Base-by-base conservation (phyloP, 1,140 invertebrate species). In the Caenorhabditis brenneri region DNA sequence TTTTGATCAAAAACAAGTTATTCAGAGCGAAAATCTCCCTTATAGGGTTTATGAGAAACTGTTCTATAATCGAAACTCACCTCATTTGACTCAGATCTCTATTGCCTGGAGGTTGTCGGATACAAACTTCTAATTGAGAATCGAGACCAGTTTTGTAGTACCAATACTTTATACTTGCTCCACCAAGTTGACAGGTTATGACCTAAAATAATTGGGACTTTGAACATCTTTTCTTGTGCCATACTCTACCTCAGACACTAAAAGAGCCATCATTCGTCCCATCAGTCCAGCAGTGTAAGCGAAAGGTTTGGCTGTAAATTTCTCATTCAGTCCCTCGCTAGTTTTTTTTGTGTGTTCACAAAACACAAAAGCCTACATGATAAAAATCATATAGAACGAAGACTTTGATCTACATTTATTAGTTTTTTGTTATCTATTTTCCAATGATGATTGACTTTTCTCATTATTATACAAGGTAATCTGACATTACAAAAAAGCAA, bases 81-180 rank as follows among this genome's bases (percentile, higher is more conserved):
- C 80, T 81, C 42, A 85, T 16, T n/a, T 51, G 48, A 24, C 31
- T 69, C 22, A 48, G 42, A 16, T 86, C 85, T 31, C 22, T 81
- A 80, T 85, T 86, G 36, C 85, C 85, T 12, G 85, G 85, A 7
- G 85, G 85, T 42, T 85, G 83, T 39, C 83, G 83, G 2, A 86
- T 82, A 60, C 85, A 86, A 10, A 86, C 80, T 49, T 86, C 84
- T 19, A 86, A 36, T 29, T 69, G 55, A 7, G 83, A 74, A 31
- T 51, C 74, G 0, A 29, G 16, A 12, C 84, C 85, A 12, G 85
- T 86, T 36, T 85, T 86, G 79, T 82, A 86, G 39, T 86, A 86
- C 85, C 85, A 86, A 19, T 81, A 82, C 33, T 86, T 84, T 16
- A 86, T 19, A 55, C 49, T 86, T 10, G 85, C 85, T 19, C 82